Conservation (phyloP, 2,113 vertebrate species). For the Corvus hawaiiensis region DNA sequence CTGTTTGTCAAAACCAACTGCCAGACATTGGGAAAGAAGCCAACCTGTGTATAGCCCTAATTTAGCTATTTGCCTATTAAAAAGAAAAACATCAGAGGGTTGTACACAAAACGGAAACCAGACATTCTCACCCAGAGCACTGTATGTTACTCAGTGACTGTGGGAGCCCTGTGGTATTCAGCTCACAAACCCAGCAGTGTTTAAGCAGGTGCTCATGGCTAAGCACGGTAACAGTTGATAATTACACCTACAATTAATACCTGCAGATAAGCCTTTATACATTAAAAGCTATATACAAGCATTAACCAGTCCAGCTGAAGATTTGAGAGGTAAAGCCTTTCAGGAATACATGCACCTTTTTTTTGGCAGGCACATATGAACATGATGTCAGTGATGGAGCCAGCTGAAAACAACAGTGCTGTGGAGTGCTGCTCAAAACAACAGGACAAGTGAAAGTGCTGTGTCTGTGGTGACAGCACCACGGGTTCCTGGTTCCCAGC, state of each 20-base stretch:
- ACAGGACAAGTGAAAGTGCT: background rate
- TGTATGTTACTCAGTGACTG: background rate
- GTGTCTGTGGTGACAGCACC: background rate
- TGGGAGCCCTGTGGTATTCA: background rate
- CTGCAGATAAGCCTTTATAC: background rate
- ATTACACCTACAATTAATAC: background rate
- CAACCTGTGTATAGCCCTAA: background rate
- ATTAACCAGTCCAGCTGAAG: background rate
- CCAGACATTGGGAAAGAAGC: background rate
- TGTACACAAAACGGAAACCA: background rate
- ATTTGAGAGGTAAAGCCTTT: background rate
- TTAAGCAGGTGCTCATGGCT: background rate
- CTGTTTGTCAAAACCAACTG: background rate
- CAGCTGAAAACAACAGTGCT: background rate
- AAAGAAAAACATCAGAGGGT: background rate
- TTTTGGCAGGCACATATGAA: background rate
- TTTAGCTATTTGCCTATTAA: background rate
- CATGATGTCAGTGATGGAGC: background rate
- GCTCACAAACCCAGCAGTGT: background rate
- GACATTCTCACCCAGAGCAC: background rate
- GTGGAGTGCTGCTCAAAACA: background rate
- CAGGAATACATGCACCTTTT: background rate
- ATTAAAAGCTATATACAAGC: background rate
- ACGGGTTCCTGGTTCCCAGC: background rate
- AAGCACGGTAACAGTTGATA: background rate